Percentiles rank a stretch among this genome's conserved stretches.
phyloP scores from a whole-genome alignment of 2,113 vertebrate species.

The Heloderma charlesbogerti region DNA sequence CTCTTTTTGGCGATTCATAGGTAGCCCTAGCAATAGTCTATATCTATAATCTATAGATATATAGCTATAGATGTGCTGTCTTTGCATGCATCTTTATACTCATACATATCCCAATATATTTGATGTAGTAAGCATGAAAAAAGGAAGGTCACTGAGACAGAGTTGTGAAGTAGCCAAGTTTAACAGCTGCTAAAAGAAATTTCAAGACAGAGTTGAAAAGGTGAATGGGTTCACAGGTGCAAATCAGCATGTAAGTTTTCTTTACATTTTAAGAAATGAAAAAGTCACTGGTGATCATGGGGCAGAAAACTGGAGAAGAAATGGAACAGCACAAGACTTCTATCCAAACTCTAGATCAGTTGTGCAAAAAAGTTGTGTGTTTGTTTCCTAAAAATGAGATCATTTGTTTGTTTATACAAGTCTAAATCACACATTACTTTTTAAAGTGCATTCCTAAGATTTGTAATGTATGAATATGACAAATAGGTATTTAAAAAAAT shows the following conservation, averaged over 20 bases:
- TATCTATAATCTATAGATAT: background rate
- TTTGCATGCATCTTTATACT: background rate
- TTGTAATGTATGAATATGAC: background rate
- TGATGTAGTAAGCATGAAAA: background rate
- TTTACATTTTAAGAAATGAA: background rate
- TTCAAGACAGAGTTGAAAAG: background rate
- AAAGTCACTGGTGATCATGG: background rate
- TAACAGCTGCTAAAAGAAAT: constrained; percentile 10
- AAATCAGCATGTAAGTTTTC: background rate
- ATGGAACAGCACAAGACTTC: background rate
- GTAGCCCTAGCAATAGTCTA: no score
- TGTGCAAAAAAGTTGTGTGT: background rate
- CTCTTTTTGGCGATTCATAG: no score
- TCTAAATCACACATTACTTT: background rate
- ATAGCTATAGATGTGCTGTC: background rate
- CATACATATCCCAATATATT: background rate
- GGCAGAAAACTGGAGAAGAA: background rate
- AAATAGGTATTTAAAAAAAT: background rate
- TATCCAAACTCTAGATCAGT: background rate
- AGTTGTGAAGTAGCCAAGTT: background rate
- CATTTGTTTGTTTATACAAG: no score
- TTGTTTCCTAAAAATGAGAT: background rate
- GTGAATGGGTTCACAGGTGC: constrained; percentile 4
- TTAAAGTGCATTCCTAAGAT: background rate
- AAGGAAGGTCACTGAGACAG: background rate